A percentile compares a stretch with the other conserved stretches of the same genome.
These are phyloP conservation scores for Alcedo atthis DNA, from an alignment of 2,797 vertebrate species.

Conservation along the genomic window DNA sequence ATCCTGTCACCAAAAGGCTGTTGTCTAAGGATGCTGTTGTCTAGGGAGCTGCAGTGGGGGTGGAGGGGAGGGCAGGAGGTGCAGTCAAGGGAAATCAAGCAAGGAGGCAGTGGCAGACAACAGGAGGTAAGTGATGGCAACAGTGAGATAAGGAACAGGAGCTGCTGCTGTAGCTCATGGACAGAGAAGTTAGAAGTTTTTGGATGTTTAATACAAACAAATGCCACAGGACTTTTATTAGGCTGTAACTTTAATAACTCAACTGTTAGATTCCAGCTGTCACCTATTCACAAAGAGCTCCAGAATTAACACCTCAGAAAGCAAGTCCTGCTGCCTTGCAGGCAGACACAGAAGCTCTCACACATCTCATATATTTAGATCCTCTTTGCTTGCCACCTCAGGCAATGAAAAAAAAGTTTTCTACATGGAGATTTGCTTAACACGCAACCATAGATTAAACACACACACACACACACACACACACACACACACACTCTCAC, in stretches of 20 bases:
- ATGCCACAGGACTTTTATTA: neutral
- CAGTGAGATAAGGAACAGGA: neutral
- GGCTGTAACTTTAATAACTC: neutral
- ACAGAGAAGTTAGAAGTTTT: neutral
- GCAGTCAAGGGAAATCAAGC: neutral
- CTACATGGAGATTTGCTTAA: neutral
- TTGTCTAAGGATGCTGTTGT: neutral
- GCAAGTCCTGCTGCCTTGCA: neutral
- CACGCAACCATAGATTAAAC: neutral
- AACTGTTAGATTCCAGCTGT: neutral
- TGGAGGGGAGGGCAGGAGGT: neutral
- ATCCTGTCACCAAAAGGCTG: neutral
- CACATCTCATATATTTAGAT: neutral
- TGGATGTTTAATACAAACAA: constrained; percentile 9
- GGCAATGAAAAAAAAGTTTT: neutral
- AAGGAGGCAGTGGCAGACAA: neutral
- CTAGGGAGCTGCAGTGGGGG: neutral
- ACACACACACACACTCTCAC: too few species aligned
- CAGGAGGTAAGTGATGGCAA: neutral
- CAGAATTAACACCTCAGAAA: constrained; percentile 24
- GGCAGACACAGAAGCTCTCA: neutral
- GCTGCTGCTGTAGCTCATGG: neutral
- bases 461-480: neutral
- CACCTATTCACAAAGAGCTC: neutral
- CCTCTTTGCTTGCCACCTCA: neutral